Evolutionary conservation across 2,797 vertebrate species (phyloP).

Genomic region (Falco peregrinus): DNA sequence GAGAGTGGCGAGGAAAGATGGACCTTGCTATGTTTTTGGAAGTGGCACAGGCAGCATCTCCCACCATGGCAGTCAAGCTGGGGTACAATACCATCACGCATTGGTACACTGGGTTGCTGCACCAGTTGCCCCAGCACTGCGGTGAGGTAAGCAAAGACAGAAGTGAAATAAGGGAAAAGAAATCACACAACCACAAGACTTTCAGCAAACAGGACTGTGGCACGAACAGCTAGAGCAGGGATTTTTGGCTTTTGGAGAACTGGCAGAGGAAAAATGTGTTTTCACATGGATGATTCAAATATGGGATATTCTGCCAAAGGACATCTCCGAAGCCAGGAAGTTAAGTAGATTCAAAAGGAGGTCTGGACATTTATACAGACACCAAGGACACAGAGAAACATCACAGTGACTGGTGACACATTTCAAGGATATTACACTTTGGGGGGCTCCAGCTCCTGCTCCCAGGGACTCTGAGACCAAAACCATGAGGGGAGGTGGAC

Average conservation of each 20-base stretch:
- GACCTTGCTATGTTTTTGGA: not conserved
- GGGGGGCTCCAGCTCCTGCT: not conserved
- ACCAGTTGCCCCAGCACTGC: not conserved
- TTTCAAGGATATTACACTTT: not conserved
- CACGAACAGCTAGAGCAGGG: not conserved
- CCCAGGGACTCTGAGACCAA: accelerated
- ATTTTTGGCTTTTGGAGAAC: not conserved
- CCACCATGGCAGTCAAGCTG: not conserved
- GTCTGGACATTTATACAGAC: not conserved
- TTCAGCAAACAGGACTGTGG: not conserved
- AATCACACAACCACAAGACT: not conserved
- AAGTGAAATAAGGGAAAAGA: not conserved
- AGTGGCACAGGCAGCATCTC: not conserved
- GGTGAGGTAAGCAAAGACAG: not conserved
- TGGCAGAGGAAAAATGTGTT: not conserved
- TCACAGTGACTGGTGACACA: accelerated
- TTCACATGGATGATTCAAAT: accelerated
- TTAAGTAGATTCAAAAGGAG: not conserved
- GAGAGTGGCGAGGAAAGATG: not conserved
- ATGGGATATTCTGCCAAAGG: not conserved
- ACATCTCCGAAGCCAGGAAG: not conserved
- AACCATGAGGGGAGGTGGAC: accelerated
- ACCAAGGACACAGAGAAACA: not conserved
- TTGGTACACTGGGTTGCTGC: accelerated
- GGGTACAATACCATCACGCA: accelerated